These are phyloP conservation scores for Lycia hirtaria DNA, from an alignment of 2,888 invertebrate species.

Conservation along the genomic window DNA sequence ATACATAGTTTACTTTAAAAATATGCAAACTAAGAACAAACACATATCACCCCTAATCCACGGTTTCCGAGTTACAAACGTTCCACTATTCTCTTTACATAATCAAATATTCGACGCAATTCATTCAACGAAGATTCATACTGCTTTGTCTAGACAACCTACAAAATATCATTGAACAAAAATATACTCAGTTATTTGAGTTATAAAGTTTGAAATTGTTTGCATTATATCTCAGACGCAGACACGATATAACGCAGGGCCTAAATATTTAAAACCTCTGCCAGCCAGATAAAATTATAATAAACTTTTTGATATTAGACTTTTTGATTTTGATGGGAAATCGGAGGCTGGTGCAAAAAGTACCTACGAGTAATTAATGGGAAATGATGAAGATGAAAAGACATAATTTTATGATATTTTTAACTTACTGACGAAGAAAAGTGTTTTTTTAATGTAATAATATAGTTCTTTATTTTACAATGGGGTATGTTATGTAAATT, in stretches of 20 bases:
- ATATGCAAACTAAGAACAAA: slow-evolving; percentile 36
- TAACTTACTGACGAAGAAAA: no score
- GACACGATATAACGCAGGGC: slow-evolving; percentile 57
- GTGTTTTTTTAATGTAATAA: no score
- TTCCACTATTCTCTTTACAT: slow-evolving; percentile 68
- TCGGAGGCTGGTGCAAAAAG: no score
- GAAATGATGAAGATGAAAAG: no score
- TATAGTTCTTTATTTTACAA: no score
- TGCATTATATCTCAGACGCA: slow-evolving; percentile 22
- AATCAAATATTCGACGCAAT: slow-evolving; percentile 76
- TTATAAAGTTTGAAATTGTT: slow-evolving; percentile 2
- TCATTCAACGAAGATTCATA: slow-evolving; percentile 63
- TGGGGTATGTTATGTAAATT: no score
- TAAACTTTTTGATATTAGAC: slow-evolving; percentile 42
- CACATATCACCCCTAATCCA: slow-evolving; percentile 29
- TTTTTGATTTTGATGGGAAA: slow-evolving; percentile 50
- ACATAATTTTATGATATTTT: no score
- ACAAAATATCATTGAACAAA: slow-evolving; percentile 26
- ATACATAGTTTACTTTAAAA: slow-evolving; percentile 17
- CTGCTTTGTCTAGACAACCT: slow-evolving; percentile 60
- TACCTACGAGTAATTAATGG: no score
- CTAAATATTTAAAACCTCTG: slow-evolving; percentile 63
- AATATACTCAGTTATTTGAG: background rate
- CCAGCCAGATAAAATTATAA: no score
- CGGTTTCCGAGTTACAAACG: slow-evolving; percentile 43